Percentiles rank a stretch among this genome's conserved stretches.
Conservation (phyloP, 2,888 invertebrate genomes). For the Acanthococcus lagerstroemiae region DNA sequence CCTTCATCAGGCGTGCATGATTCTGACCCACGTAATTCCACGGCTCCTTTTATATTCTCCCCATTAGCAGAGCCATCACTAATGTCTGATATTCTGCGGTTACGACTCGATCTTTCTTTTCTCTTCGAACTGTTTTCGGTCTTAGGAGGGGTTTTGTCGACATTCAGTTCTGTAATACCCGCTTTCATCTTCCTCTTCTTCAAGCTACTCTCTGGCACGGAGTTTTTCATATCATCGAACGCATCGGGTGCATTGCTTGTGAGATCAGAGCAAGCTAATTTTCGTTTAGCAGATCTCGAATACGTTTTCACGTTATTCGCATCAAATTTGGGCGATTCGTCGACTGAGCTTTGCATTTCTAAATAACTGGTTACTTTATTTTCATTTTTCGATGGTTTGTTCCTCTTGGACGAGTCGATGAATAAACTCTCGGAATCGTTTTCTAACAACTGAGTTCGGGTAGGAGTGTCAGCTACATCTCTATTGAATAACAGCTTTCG, state of each 20-base stretch:
- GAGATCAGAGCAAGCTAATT: background rate
- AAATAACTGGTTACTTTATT: constrained; percentile 3
- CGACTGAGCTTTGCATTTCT: background rate
- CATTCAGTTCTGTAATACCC: background rate
- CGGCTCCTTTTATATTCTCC: too few species aligned
- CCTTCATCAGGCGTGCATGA: too few species aligned
- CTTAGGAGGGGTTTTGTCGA: too few species aligned
- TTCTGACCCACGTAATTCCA: too few species aligned
- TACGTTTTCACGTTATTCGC: too few species aligned
- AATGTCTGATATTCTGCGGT: too few species aligned
- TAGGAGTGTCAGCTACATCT: background rate
- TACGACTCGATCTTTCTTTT: too few species aligned
- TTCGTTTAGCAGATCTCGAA: background rate
- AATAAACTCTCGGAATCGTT: constrained; percentile 12
- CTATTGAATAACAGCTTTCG: background rate
- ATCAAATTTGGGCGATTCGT: background rate
- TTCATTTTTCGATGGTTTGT: background rate
- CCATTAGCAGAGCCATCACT: too few species aligned
- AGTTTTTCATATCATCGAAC: too few species aligned
- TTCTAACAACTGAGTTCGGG: background rate
- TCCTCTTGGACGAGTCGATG: background rate
- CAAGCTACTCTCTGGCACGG: background rate
- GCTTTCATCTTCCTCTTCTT: background rate
- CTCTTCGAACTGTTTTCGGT: too few species aligned
- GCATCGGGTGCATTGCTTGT: background rate